phyloP scores from a whole-genome alignment of 2,797 vertebrate genomes.

The Cyprinodon diabolis region DNA sequence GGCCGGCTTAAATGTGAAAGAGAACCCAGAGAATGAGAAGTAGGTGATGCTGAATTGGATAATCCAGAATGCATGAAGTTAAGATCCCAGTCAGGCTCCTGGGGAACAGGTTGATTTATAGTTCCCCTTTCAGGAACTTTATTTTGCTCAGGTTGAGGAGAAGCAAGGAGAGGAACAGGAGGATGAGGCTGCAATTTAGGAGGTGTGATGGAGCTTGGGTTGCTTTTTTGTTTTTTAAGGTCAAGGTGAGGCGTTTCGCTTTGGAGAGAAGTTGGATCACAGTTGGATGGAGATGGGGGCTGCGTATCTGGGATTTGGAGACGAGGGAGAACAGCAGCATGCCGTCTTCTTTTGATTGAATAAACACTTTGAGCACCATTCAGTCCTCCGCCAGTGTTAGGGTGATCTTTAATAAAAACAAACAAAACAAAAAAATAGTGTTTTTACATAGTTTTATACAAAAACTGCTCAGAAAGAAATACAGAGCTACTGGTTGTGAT shows the following conservation, averaged over 20 bases:
- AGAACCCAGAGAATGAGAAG: constrained; percentile 32
- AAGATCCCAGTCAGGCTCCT: constrained; percentile 1
- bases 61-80: constrained; percentile 10
- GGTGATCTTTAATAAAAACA: constrained; percentile 37
- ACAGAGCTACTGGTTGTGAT: neutral
- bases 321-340: constrained; percentile 43
- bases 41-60: neutral
- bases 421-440: neutral
- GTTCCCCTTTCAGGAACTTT: neutral
- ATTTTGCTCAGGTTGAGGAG: constrained; percentile 9
- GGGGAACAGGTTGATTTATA: neutral
- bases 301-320: constrained; percentile 28
- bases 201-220: neutral
- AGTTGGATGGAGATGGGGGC: constrained; percentile 28
- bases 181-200: neutral
- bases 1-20: constrained; percentile 53
- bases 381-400: constrained; percentile 30
- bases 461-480: neutral
- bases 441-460: no score
- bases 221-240: neutral
- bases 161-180: neutral
- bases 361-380: constrained; percentile 10
- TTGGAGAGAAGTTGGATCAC: constrained; percentile 29
- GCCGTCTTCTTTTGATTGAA: constrained; percentile 19
- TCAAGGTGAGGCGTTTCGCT: constrained; percentile 4